Evolutionary conservation across 2,888 invertebrate species (phyloP).

Genomic region (Pachycephus smyrnensis): DNA sequence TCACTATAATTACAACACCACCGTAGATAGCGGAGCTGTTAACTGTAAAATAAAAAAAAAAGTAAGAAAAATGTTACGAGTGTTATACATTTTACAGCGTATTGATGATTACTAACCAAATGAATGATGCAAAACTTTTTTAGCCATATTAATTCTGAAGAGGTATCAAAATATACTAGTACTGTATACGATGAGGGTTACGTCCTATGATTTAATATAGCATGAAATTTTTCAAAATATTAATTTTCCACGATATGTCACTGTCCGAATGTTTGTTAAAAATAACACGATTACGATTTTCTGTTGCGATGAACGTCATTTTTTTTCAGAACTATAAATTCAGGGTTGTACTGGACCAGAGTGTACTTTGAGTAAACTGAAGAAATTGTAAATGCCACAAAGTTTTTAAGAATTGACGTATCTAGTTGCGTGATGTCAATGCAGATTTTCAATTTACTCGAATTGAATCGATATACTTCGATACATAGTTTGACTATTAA

Average conservation of each 20-base stretch:
- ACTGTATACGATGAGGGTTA: neutral
- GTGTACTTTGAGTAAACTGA: neutral
- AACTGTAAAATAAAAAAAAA: neutral
- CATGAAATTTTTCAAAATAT: neutral
- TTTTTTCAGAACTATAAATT: neutral
- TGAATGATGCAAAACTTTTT: neutral
- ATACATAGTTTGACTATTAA: neutral
- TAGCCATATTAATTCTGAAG: neutral
- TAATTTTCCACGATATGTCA: neutral
- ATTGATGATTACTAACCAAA: neutral
- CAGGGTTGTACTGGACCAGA: neutral
- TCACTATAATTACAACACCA: neutral
- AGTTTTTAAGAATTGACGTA: no score
- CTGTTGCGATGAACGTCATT: neutral
- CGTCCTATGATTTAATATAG: neutral
- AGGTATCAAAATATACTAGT: neutral
- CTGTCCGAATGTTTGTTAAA: neutral
- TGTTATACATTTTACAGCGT: neutral
- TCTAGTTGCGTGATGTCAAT: no score
- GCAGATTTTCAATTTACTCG: no score
- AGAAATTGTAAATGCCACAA: neutral
- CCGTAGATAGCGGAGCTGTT: neutral
- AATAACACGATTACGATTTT: neutral
- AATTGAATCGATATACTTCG: no score
- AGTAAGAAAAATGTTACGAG: neutral